Base-by-base conservation (phyloP, 2,797 vertebrate genomes). In the Salarias fasciatus region DNA sequence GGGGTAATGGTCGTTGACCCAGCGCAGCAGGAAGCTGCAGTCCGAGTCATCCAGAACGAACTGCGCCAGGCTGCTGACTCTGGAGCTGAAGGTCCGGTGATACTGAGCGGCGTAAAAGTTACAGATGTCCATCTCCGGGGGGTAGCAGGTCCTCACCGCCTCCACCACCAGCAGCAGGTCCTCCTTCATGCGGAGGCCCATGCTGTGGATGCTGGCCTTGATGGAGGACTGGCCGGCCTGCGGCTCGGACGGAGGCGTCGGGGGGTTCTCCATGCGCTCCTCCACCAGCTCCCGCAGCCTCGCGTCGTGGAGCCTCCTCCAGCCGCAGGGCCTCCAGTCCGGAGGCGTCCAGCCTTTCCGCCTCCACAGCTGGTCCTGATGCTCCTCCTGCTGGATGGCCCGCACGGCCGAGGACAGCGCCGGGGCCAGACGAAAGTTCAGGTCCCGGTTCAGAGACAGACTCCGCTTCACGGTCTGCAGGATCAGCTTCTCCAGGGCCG, bases 1-100 rank as follows among this genome's bases (percentile, higher is more conserved):
- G 55, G 95, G 95, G 74, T 98, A 99, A 28, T 87, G 40, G 9
- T 89, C 86, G 37, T 95, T 90, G 49, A 94, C 93, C 96, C 95
- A 98, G 3, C 31, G 66, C 65, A 99, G 92, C 7, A 99, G 69
- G 37, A 90, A 85, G 0, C 59, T 66, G 59, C 83, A 74, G 80
- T 99, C 95, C 0, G 86, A 83, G 14, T 91, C 79, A 8, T 73
- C 92, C 47, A 98, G 87, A 29, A 60, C 90, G 51, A 86, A 95
- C n/a, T 94, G 89, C 5, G 88, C 77, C 11, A 88, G 59, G 55
- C 84, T 73, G 2, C 35, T 66, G 1, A 95, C 61, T 11, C 91
- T 90, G 1, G 67, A 46, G 0, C 92, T 88, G 79, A 97, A 83
- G 40, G 53, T 78, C 5, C 81, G 33, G 69, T 97, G 95, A 78